phyloP scores from a whole-genome alignment of 2,888 invertebrate genomes.

The Athalia circularis region DNA sequence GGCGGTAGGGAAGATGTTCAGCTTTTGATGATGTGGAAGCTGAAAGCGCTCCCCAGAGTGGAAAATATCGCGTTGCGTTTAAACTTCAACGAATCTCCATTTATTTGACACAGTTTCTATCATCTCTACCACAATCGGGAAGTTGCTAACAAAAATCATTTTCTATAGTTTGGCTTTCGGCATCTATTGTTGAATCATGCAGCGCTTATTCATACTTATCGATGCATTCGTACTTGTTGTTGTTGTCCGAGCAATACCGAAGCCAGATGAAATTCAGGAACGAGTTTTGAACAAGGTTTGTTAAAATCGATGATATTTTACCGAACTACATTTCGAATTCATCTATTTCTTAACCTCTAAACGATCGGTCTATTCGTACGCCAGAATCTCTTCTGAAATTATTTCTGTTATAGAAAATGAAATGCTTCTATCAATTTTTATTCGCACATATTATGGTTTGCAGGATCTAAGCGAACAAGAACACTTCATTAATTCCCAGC shows the following conservation, averaged over 20 bases:
- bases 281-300: slow-evolving; percentile 77
- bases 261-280: slow-evolving; percentile 82
- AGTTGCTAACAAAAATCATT: not conserved
- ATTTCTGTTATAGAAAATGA: slow-evolving; percentile 31
- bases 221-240: slow-evolving; percentile 52
- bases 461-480: slow-evolving; percentile 85
- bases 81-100: slow-evolving; percentile 10
- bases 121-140: not conserved
- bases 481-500: slow-evolving; percentile 87
- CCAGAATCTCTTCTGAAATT: slow-evolving; percentile 15
- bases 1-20: slow-evolving; percentile 35
- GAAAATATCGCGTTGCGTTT: slow-evolving; percentile 34
- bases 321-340: not conserved
- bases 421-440: slow-evolving; percentile 17
- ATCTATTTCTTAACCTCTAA: slow-evolving; percentile 18
- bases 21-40: slow-evolving; percentile 53
- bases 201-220: slow-evolving; percentile 48
- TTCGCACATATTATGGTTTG: not conserved
- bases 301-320: not conserved
- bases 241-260: slow-evolving; percentile 80
- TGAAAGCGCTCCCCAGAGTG: slow-evolving; percentile 22
- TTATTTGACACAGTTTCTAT: not conserved
- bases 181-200: slow-evolving; percentile 30
- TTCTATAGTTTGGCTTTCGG: not conserved
- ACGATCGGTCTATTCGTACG: not conserved